A percentile compares a stretch with the other conserved stretches of the same genome.
phyloP scores from a whole-genome alignment of 2,888 invertebrate genomes.

The Heliconius aoede region DNA sequence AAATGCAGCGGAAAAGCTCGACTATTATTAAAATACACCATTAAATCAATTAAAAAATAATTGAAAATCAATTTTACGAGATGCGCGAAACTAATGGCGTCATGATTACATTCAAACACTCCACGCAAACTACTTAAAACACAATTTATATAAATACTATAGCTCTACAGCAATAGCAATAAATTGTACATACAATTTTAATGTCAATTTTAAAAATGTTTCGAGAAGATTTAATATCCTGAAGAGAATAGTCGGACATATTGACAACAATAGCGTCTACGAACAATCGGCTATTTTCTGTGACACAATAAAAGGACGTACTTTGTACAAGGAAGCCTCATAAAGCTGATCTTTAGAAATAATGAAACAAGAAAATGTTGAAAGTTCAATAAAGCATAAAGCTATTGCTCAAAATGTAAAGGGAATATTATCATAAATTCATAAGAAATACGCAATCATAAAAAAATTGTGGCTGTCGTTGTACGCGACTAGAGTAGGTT shows the following conservation, averaged over 20 bases:
- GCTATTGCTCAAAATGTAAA: neutral
- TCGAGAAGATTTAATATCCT: conserved; percentile 25
- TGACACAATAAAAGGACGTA: conserved; percentile 26
- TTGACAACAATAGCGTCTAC: conserved; percentile 29
- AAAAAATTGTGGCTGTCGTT: neutral
- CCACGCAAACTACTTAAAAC: neutral
- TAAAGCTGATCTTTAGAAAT: conserved; percentile 28
- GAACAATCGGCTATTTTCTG: conserved; percentile 31
- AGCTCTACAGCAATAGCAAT: neutral
- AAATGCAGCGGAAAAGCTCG: too few species aligned
- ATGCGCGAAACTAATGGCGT: too few species aligned
- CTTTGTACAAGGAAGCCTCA: conserved; percentile 27
- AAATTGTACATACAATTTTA: conserved; percentile 18
- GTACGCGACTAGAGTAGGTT: neutral
- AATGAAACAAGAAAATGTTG: conserved; percentile 28
- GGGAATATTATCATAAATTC: neutral
- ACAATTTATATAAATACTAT: neutral
- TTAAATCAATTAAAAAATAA: too few species aligned
- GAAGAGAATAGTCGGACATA: conserved; percentile 27
- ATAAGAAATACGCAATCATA: neutral
- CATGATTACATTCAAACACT: neutral
- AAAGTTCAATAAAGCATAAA: conserved; percentile 10
- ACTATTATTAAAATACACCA: too few species aligned
- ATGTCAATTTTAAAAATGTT: conserved; percentile 22
- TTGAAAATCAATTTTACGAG: too few species aligned